Evolutionary conservation across 2,113 vertebrate genomes (phyloP).

Genomic region (Daboia siamensis): DNA sequence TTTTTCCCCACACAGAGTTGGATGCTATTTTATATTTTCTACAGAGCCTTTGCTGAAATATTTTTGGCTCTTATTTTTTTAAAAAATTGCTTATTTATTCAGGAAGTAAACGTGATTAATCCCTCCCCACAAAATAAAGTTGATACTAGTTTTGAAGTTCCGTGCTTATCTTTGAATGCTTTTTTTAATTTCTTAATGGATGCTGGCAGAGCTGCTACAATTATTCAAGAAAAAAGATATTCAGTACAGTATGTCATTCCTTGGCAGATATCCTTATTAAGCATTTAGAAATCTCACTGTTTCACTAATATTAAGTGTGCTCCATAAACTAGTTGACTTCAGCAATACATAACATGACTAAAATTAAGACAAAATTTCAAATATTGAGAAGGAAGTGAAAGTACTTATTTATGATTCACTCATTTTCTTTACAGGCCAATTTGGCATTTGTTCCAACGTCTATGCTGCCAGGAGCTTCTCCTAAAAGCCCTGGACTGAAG

Average conservation of each 20-base stretch:
- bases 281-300: not conserved
- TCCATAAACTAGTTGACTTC: not conserved
- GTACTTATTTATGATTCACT: not conserved
- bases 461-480: slow-evolving; percentile 71
- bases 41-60: not conserved
- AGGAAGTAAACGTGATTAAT: not conserved
- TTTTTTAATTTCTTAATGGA: not conserved
- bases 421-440: slow-evolving; percentile 68
- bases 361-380: not conserved
- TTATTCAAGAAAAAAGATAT: not conserved
- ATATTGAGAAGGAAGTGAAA: not conserved
- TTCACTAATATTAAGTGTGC: not conserved
- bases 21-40: not conserved
- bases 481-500: slow-evolving; percentile 76
- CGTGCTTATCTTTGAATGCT: not conserved
- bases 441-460: slow-evolving; percentile 71
- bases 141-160: not conserved
- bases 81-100: not conserved
- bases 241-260: not conserved
- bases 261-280: not conserved
- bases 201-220: not conserved
- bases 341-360: not conserved
- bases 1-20: not conserved
- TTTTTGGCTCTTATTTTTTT: not conserved
- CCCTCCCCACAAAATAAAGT: not conserved